Evolutionary conservation across 1,140 invertebrate species (phyloP), one percentile per base, ranked within the genome.

Genomic region (Aphelenchoides fujianensis): DNA sequence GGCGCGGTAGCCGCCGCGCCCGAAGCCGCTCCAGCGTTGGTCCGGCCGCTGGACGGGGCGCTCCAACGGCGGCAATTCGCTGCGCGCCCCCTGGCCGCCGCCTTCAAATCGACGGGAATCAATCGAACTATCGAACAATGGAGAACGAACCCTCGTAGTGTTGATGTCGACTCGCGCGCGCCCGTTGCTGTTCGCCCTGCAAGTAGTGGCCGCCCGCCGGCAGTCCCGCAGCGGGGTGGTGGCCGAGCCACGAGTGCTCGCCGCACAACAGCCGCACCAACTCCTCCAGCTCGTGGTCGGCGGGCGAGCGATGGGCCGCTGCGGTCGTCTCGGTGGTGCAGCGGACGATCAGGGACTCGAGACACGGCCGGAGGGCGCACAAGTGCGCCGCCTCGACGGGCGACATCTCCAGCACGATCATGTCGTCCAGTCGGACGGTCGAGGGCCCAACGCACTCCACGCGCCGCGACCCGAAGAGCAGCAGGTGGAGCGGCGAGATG

Each of bases 401-500:
- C 74, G 91, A 87, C 89, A 97, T 94, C 5, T 91, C 89, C 30
- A 97, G 88, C 85, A 93, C 95, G 27, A 98, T 90, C 89, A 93
- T 95, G 80, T 93, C 92, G 85, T 95, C 93, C 1, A 95, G 79
- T 28, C 90, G 88, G 2, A 95, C 89, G 34, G 90, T 81, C 30
- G 88, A 59, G 35, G 77, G 68, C 5, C 79, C 71, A 78, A 85
- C 82, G 31, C 88, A 77, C 82, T 93, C 92, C 1, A 94, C 90
- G 87, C 92, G 93, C n/a, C 91, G 88, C 34, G 89, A 90, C 2
- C 91, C 95, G 86, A 98, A 97, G 3, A 98, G 85, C 71, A 98
- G 84, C 2, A 98, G 86, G 86, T 98, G 95, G 70, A 98, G 85
- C 0, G 95, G 94, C 1, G 93, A 90, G 0, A 97, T 91, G 93